Evolutionary conservation across 2,888 invertebrate genomes (phyloP).

Genomic region (Blastobasis adustella): DNA sequence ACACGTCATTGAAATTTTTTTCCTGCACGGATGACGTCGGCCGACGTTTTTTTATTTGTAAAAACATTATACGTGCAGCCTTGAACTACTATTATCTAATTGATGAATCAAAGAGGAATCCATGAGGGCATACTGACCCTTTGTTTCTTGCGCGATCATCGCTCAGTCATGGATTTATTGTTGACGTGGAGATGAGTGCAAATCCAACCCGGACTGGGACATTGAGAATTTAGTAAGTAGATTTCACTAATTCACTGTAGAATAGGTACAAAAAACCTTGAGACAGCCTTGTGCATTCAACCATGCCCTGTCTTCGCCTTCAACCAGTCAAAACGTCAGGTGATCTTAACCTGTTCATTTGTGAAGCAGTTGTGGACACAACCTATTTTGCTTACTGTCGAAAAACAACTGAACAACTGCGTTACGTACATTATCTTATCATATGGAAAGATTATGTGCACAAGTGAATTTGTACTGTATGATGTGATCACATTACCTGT

Average conservation of each 20-base stretch:
- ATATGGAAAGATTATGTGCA: conserved; percentile 58
- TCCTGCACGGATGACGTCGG: background rate
- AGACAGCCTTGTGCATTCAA: conserved; percentile 28
- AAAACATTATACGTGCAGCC: conserved; percentile 17
- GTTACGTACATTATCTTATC: conserved; percentile 55
- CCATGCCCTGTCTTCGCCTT: conserved; percentile 18
- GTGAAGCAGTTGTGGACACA: background rate
- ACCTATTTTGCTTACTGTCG: background rate
- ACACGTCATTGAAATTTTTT: no score
- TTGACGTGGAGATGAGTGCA: background rate
- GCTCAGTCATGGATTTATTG: background rate
- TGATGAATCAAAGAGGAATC: conserved; percentile 9
- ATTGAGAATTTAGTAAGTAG: conserved; percentile 18
- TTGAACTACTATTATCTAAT: conserved; percentile 9
- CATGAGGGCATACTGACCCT: background rate
- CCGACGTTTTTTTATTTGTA: conserved; percentile 17
- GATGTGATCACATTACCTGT: conserved; percentile 57
- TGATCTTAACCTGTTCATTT: background rate
- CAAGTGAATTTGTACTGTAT: conserved; percentile 58
- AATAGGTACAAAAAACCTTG: conserved; percentile 23
- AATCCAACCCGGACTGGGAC: background rate
- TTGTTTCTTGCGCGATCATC: conserved; percentile 1
- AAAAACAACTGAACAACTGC: conserved; percentile 21
- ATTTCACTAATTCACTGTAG: conserved; percentile 15
- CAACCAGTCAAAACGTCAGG: conserved; percentile 13